Evolutionary conservation across 2,888 invertebrate genomes (phyloP).

Genomic region (Mythimna loreyi): DNA sequence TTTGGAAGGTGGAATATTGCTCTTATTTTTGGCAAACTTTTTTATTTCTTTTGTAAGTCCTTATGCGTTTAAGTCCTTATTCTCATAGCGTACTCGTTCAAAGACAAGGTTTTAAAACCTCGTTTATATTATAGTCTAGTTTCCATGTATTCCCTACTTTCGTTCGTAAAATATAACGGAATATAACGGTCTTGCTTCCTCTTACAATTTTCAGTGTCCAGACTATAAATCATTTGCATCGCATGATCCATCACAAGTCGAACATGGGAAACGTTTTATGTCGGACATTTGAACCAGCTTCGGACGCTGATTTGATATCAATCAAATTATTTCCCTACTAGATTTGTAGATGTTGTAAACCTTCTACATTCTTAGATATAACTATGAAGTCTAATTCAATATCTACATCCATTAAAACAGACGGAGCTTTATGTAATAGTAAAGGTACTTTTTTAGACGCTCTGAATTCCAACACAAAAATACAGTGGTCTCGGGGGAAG

Average conservation of each 20-base stretch:
- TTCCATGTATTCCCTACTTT: background rate
- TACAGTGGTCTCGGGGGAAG: slow-evolving; percentile 17
- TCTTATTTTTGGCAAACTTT: background rate
- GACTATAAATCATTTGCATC: slow-evolving; percentile 71
- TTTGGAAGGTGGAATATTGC: slow-evolving; percentile 1
- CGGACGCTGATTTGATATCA: slow-evolving; percentile 25
- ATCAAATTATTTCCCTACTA: background rate
- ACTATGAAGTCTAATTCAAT: background rate
- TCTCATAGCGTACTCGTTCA: background rate
- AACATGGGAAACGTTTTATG: slow-evolving; percentile 54
- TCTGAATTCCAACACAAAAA: background rate
- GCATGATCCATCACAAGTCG: slow-evolving; percentile 70
- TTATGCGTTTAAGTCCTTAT: background rate
- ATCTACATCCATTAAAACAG: background rate
- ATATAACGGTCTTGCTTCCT: slow-evolving; percentile 14
- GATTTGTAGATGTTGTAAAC: background rate
- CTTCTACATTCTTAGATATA: background rate
- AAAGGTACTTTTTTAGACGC: background rate
- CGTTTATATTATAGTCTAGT: background rate
- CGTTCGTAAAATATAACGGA: background rate
- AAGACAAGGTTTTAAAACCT: background rate
- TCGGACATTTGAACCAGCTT: slow-evolving; percentile 48
- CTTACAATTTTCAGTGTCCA: slow-evolving; percentile 21
- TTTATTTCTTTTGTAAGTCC: background rate
- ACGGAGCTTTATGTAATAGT: background rate